Evolutionary conservation across 2,888 invertebrate species (phyloP).

Genomic region (Melitaea athalia): DNA sequence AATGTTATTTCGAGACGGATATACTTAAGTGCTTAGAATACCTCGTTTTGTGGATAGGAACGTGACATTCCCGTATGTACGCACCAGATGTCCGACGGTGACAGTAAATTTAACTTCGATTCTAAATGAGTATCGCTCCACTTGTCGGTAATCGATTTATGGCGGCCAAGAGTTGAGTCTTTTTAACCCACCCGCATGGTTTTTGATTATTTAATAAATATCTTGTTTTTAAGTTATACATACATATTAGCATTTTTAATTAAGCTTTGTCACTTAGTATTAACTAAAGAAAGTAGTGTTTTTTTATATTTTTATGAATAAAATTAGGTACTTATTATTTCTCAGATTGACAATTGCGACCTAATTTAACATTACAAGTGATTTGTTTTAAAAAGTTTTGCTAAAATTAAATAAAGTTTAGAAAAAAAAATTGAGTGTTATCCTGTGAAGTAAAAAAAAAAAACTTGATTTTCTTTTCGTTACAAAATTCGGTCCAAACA

Average conservation of each 20-base stretch:
- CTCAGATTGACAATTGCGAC: too few relatives aligned
- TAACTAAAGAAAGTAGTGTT: not conserved
- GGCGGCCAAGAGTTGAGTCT: conserved; percentile 17
- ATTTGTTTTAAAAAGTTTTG: too few relatives aligned
- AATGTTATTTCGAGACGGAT: conserved; percentile 49
- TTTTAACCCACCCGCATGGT: conserved; percentile 29
- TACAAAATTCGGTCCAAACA: too few relatives aligned
- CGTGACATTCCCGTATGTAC: conserved; percentile 33
- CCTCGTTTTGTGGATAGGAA: conserved; percentile 33
- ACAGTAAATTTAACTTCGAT: conserved; percentile 25
- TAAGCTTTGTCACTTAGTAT: too few relatives aligned
- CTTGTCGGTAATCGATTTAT: conserved; percentile 28
- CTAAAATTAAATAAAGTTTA: too few relatives aligned
- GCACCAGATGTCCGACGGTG: conserved; percentile 35
- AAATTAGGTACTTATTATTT: too few relatives aligned
- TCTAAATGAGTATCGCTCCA: conserved; percentile 17
- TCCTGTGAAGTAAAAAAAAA: too few relatives aligned
- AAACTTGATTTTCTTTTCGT: too few relatives aligned
- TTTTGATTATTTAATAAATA: not conserved
- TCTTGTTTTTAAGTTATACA: not conserved
- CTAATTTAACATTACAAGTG: too few relatives aligned
- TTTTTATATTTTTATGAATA: not conserved
- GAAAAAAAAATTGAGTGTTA: too few relatives aligned
- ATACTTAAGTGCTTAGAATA: conserved; percentile 44
- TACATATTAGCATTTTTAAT: not conserved